A percentile compares a stretch with the other conserved stretches of the same genome.
Evolutionary conservation across 2,797 vertebrate species (phyloP).

Genomic region (Balearica regulorum): DNA sequence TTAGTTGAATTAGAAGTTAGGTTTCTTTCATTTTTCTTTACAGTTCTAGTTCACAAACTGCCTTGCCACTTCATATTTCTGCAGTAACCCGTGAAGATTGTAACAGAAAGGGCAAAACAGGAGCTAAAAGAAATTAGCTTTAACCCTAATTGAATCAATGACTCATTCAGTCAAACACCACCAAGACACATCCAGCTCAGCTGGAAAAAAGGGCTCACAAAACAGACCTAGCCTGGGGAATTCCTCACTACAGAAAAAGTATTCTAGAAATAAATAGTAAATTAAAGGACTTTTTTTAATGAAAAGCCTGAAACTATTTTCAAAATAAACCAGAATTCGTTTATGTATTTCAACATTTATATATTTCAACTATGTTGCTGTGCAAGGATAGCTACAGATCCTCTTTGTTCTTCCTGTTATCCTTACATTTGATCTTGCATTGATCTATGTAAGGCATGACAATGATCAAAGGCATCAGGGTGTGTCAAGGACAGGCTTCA

Average conservation of each 20-base stretch:
- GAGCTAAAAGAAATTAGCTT: background rate
- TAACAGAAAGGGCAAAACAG: background rate
- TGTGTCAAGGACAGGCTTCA: background rate
- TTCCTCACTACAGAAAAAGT: background rate
- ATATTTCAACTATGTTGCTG: background rate
- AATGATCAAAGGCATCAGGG: background rate
- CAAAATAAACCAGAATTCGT: background rate
- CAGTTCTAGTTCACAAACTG: background rate
- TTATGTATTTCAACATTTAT: background rate
- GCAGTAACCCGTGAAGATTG: background rate
- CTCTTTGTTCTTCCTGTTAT: background rate
- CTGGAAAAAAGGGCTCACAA: background rate
- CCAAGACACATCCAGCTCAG: background rate
- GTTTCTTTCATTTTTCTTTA: background rate
- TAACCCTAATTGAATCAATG: background rate
- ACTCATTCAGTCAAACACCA: background rate
- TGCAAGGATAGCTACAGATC: background rate
- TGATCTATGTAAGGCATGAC: background rate
- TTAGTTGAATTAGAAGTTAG: background rate
- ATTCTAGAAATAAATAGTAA: background rate
- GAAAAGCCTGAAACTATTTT: background rate
- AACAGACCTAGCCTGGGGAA: background rate
- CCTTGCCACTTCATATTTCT: background rate
- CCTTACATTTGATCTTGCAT: background rate
- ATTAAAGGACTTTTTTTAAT: background rate